Conservation (phyloP, 2,888 invertebrate genomes). For the Cosmia trapezina region DNA sequence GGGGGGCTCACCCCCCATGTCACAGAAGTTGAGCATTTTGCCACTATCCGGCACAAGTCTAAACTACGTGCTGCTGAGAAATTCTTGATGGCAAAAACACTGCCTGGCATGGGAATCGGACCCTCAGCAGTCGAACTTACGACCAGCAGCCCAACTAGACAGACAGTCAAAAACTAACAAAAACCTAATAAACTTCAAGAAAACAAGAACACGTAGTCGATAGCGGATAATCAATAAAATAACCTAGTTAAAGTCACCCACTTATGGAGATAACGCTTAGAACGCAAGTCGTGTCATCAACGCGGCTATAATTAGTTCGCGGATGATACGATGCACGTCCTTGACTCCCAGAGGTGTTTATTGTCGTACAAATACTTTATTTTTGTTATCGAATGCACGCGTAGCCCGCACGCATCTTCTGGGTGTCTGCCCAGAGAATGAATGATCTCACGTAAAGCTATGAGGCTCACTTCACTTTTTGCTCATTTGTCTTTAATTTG, state of each 20-base stretch:
- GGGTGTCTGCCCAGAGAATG: constrained; percentile 23
- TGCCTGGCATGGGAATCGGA: background rate
- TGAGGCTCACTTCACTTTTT: background rate
- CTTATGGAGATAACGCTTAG: constrained; percentile 54
- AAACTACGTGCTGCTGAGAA: background rate
- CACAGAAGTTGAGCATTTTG: background rate
- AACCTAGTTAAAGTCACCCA: constrained; percentile 52
- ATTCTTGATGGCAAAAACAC: background rate
- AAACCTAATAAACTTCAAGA: background rate
- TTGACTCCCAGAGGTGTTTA: constrained; percentile 59
- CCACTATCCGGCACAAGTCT: background rate
- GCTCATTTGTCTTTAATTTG: background rate
- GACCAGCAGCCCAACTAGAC: background rate
- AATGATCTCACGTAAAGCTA: constrained; percentile 7
- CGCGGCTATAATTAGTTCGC: constrained; percentile 60
- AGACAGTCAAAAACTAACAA: background rate
- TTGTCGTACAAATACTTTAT: constrained; percentile 43
- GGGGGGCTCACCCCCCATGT: no score
- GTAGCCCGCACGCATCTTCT: constrained; percentile 9
- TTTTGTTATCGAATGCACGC: constrained; percentile 44
- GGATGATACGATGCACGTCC: constrained; percentile 60
- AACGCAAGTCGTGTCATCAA: constrained; percentile 48
- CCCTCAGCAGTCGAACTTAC: background rate
- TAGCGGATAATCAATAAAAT: constrained; percentile 57
- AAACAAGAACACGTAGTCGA: constrained; percentile 29